Percentiles rank a stretch among this genome's conserved stretches.
Evolutionary conservation across 2,888 invertebrate species (phyloP).

Genomic region (Xestia xanthographa): DNA sequence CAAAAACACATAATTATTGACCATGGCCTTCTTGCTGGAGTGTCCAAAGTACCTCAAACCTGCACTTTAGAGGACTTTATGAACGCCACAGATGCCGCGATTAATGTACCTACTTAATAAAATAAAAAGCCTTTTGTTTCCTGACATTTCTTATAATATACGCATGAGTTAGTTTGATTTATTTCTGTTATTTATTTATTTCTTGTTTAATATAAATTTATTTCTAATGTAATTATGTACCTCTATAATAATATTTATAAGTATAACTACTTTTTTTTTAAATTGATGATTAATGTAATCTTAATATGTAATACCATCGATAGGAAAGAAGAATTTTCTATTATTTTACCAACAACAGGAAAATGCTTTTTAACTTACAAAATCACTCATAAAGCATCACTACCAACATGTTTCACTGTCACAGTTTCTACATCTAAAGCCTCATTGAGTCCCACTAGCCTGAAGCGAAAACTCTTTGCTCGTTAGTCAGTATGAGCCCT

Average conservation of each 20-base stretch:
- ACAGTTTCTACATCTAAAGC: slow-evolving; percentile 26
- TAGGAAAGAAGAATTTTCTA: background rate
- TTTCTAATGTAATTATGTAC: too few species aligned
- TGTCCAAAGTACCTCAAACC: background rate
- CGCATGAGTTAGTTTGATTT: too few species aligned
- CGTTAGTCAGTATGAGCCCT: slow-evolving; percentile 59
- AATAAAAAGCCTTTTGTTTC: too few species aligned
- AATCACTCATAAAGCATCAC: background rate
- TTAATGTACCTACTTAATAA: background rate
- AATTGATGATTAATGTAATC: too few species aligned
- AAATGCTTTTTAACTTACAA: background rate
- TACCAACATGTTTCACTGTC: background rate
- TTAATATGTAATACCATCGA: background rate
- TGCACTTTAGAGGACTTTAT: background rate
- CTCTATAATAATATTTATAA: too few species aligned
- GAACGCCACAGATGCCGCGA: background rate
- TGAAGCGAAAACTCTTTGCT: slow-evolving; percentile 47
- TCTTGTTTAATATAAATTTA: too few species aligned
- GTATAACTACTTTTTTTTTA: too few species aligned
- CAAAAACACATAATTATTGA: background rate
- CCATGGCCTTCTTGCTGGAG: background rate
- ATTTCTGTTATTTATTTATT: too few species aligned
- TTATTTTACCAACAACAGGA: background rate
- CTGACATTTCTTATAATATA: too few species aligned
- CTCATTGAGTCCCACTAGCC: slow-evolving; percentile 32